These are phyloP conservation scores for Caenorhabditis becei DNA, from an alignment of 2,888 invertebrate species.

Conservation along the genomic window DNA sequence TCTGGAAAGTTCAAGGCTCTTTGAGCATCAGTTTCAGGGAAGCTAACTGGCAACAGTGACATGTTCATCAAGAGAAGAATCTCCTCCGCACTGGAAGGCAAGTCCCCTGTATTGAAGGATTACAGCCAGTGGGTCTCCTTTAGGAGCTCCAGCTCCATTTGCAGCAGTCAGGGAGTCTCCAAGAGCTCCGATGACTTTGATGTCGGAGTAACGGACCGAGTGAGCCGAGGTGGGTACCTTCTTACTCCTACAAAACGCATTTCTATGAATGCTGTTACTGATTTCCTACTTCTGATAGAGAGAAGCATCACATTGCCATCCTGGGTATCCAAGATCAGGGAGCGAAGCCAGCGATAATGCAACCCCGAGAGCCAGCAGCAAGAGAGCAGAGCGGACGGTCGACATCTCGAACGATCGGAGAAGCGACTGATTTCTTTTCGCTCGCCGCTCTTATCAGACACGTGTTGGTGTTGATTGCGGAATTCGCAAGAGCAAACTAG, in stretches of 20 bases:
- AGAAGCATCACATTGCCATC: slow-evolving; percentile 66
- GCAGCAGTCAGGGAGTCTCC: slow-evolving; percentile 76
- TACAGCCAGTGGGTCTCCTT: slow-evolving; percentile 70
- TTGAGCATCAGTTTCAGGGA: no score
- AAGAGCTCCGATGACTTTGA: slow-evolving; percentile 72
- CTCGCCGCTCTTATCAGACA: slow-evolving; percentile 34
- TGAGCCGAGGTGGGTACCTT: slow-evolving; percentile 82
- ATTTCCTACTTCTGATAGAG: slow-evolving; percentile 46
- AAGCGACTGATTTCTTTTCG: slow-evolving; percentile 20
- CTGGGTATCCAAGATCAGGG: slow-evolving; percentile 67
- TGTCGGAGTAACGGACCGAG: slow-evolving; percentile 70
- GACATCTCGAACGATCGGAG: neutral
- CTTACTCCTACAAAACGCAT: slow-evolving; percentile 61
- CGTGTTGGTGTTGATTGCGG: slow-evolving; percentile 26
- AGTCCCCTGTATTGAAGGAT: slow-evolving; percentile 75
- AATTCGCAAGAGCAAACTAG: slow-evolving; percentile 1
- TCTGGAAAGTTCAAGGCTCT: slow-evolving; percentile 82
- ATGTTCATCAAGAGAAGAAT: slow-evolving; percentile 68
- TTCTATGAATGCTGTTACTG: slow-evolving; percentile 2
- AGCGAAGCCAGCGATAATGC: slow-evolving; percentile 33
- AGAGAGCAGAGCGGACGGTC: slow-evolving; percentile 11
- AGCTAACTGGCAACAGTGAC: slow-evolving; percentile 72
- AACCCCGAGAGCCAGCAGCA: slow-evolving; percentile 10
- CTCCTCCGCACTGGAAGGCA: slow-evolving; percentile 74
- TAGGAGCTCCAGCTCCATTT: slow-evolving; percentile 74